Base-by-base conservation (phyloP, 2,888 invertebrate species). In the Epicampocera succincta region DNA sequence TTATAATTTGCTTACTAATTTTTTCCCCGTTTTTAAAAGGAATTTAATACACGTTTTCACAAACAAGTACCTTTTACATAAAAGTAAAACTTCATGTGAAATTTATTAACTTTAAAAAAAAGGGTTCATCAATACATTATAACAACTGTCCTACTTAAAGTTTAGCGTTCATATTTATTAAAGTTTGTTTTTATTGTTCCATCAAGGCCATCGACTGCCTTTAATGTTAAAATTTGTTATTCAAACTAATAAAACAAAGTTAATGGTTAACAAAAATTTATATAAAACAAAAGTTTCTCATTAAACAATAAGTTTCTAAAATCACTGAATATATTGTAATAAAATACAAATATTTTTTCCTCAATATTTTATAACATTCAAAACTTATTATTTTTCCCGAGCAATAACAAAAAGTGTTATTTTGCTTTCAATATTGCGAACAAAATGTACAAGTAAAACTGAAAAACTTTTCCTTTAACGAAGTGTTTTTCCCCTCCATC, bases 321-420 rank as follows among this genome's bases (percentile, higher is more conserved):
- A 50, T 52, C 38, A 68, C 19, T 21, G 33, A 65, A 54, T 38
- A 48, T 56, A n/a, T n/a, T n/a, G n/a, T n/a, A 56, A 50, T 58
- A 38, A 74, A 33, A 48, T 56, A 56, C 5, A 33, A 6, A 1
- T 33, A 8, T 9, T 33, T 33, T 38, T 25, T 63, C 8, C 40
- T 48, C 56, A 63, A 77, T 77, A 69, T 63, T 77, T 69, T 56
- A 25, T 19, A 17, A 68, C n/a, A 46, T 76, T 33, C 13, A 2
- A 42, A 56, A 71, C 40, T 63, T 69, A 71, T 77, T 58, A 48
- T 63, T 56, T 54, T 56, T 40, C 19, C 46, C 63, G 60, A 17
- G 13, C 48, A 54, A 63, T 48, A 29, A 48, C n/a, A 13, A 17
- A 25, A 25, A 65, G 38, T 11, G 25, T 50, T 42, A 17, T 66